Percentiles rank a stretch among this genome's conserved stretches.
Conservation (phyloP, 2,888 invertebrate species). For the Mechanitis messenoides region DNA sequence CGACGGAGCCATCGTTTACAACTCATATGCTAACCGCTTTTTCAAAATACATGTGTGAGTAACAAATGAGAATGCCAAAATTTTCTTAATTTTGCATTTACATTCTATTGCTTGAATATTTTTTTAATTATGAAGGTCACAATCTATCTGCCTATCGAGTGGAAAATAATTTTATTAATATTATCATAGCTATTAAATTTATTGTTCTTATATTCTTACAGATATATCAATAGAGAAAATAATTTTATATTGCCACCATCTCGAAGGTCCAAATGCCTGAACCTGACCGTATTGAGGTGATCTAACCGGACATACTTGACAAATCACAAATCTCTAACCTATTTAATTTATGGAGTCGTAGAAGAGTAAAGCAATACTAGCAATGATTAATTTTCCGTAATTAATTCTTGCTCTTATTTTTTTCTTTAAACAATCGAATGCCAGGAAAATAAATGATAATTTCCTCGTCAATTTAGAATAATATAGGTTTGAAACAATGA, state of each 20-base stretch:
- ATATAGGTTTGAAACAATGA: constrained; percentile 45
- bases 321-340: constrained; percentile 43
- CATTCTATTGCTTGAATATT: constrained; percentile 43
- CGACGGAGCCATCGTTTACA: constrained; percentile 49
- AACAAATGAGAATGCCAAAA: constrained; percentile 73
- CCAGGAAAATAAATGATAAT: constrained; percentile 21
- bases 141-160: neutral
- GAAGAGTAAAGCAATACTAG: constrained; percentile 8
- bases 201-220: too few relatives aligned
- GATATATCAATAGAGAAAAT: constrained; percentile 11
- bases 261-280: constrained; percentile 62
- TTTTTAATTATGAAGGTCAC: constrained; percentile 40
- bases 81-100: constrained; percentile 55
- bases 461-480: constrained; percentile 30
- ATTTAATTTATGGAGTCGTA: constrained; percentile 16
- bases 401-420: constrained; percentile 11
- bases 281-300: constrained; percentile 72
- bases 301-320: constrained; percentile 70
- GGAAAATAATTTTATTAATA: too few relatives aligned
- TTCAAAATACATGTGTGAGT: constrained; percentile 63
- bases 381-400: constrained; percentile 7
- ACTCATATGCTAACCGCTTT: constrained; percentile 58
- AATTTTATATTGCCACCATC: constrained; percentile 54
- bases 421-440: constrained; percentile 17
- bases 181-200: too few relatives aligned